Evolutionary conservation across 2,888 invertebrate species (phyloP), one percentile per base, ranked within the genome.

Genomic region (Agrenia bidenticulata): DNA sequence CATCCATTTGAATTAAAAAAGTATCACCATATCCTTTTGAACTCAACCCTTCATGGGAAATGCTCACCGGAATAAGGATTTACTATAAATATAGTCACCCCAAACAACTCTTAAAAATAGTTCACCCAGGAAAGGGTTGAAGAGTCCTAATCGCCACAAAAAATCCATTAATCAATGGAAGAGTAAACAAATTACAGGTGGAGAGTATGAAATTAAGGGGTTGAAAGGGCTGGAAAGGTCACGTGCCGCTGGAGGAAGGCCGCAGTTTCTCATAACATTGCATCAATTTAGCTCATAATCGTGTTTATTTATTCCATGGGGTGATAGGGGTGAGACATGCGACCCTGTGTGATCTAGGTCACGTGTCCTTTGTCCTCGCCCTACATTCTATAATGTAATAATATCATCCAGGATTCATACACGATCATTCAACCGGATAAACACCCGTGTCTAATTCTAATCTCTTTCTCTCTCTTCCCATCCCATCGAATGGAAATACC

Each of bases 371-470:
- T 15, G 50, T 41, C 62, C 57, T 66, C 61, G 63, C 59, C 39
- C 37, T 5, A 32, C 23, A 45, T 67, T 56, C 58, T 64, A 32
- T 32, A 32, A 32, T 32, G 32, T 32, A 32, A 32, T 32, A 32
- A 32, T 32, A 11, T 32, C 32, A 32, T 32, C 11, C 5, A 32
- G 32, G 11, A 24, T 70, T 32, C 32, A 32, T 32, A 7, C 5
- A 32, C 5, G 11, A 24, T 70, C 66, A 64, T 51, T 69, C 67
- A 72, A 62, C 61, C 72, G 69, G 69, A 73, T 73, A 72, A 73
- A 72, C 69, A 72, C 70, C 71, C 72, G 66, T 73, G 73, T 72
- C 72, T 59, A 73, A 73, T 72, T 66, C 56, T 69, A 69, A 69
- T 66, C 64, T 61, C 63, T 27, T 27, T 17, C 64, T 61, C 63